A percentile compares a stretch with the other conserved stretches of the same genome.
Evolutionary conservation across 2,113 vertebrate genomes (phyloP).

Genomic region (Garra rufa): DNA sequence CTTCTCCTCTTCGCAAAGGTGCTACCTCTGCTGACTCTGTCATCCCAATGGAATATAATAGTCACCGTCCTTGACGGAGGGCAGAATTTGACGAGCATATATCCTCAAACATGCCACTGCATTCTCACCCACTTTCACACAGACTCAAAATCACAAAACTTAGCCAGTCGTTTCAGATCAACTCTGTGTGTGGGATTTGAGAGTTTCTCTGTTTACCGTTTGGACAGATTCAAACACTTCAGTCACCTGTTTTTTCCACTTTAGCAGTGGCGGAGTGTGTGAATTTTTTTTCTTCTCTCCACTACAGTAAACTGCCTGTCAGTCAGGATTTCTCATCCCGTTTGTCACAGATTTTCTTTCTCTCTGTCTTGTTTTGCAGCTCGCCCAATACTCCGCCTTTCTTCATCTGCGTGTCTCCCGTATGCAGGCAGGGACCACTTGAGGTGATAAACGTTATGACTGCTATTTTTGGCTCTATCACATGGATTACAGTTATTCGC

Average conservation of each 20-base stretch:
- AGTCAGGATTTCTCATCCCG: slow-evolving; percentile 55
- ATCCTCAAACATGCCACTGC: slow-evolving; percentile 17
- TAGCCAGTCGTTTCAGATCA: slow-evolving; percentile 40
- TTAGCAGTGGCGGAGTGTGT: slow-evolving; percentile 26
- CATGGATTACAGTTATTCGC: slow-evolving; percentile 53
- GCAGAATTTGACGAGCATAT: slow-evolving; percentile 21
- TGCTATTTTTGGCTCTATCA: slow-evolving; percentile 56
- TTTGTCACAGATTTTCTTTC: slow-evolving; percentile 54
- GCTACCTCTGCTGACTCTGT: slow-evolving; percentile 32
- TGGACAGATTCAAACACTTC: slow-evolving; percentile 30
- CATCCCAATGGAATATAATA: neutral
- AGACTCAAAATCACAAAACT: slow-evolving; percentile 30
- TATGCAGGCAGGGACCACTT: slow-evolving; percentile 45
- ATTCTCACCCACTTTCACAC: slow-evolving; percentile 34
- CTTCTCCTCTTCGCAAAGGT: slow-evolving; percentile 34
- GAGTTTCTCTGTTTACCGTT: slow-evolving; percentile 23
- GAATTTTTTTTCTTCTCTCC: slow-evolving; percentile 9
- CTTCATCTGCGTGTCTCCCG: slow-evolving; percentile 27
- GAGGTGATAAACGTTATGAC: slow-evolving; percentile 52
- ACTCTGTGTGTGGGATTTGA: slow-evolving; percentile 28
- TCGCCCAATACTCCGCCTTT: slow-evolving; percentile 36
- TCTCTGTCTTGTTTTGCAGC: slow-evolving; percentile 28
- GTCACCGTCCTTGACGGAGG: slow-evolving; percentile 18
- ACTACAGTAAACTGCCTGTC: slow-evolving; percentile 48
- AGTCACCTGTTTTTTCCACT: slow-evolving; percentile 24